phyloP scores from a whole-genome alignment of 2,797 vertebrate species.

The Harpagifer antarcticus region DNA sequence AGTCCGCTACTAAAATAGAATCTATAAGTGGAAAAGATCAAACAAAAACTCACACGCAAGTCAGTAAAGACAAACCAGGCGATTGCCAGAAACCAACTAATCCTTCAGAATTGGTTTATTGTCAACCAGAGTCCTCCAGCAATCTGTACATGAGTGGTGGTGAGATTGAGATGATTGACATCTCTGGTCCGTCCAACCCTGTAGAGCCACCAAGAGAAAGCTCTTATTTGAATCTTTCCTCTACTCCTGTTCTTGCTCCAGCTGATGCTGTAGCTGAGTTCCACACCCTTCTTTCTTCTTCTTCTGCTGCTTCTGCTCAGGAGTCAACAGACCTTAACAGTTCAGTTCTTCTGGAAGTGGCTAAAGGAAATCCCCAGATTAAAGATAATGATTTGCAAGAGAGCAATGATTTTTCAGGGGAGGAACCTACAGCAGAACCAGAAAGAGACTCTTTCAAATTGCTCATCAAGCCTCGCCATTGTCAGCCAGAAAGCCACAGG shows the following conservation, averaged over 20 bases:
- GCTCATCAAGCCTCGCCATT: conserved; percentile 76
- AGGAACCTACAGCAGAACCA: conserved; percentile 53
- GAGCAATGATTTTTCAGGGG: conserved; percentile 41
- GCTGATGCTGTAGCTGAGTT: conserved; percentile 25
- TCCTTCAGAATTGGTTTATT: conserved; percentile 48
- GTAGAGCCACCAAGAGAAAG: conserved; percentile 44
- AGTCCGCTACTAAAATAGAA: conserved; percentile 35
- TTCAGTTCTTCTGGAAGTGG: conserved; percentile 21
- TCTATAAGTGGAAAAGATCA: conserved; percentile 73
- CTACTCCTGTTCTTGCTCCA: conserved; percentile 30
- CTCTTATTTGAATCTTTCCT: conserved; percentile 1
- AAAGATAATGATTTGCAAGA: conserved; percentile 44
- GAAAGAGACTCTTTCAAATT: conserved; percentile 82
- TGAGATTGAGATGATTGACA: conserved; percentile 79
- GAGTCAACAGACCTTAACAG: conserved; percentile 25
- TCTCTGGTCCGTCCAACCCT: conserved; percentile 70
- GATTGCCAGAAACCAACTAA: conserved; percentile 31
- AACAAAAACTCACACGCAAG: conserved; percentile 57
- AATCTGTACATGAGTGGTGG: conserved; percentile 52
- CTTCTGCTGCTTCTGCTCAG: conserved; percentile 28
- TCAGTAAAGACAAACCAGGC: conserved; percentile 43
- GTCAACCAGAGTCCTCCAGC: conserved; percentile 56
- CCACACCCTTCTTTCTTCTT: neutral
- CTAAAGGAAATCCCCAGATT: conserved; percentile 29
- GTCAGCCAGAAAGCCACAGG: conserved; percentile 64